Evolutionary conservation across 2,113 vertebrate species (phyloP), one percentile per base, ranked within the genome.

Genomic region (Siphamia tubifer): DNA sequence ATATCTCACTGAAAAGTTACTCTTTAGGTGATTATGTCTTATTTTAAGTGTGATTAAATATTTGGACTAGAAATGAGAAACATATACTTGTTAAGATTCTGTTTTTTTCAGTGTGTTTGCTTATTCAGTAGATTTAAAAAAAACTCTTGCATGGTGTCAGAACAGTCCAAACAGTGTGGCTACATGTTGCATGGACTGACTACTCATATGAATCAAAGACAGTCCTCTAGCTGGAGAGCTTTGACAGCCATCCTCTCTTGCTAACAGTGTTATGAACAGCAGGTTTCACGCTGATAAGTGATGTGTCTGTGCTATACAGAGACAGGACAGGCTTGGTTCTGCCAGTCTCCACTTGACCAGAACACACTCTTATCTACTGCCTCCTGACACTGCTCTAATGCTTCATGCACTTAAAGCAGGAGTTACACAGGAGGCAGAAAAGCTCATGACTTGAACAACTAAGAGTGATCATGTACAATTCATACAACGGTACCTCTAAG

Each of bases 291-390:
- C 55, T 63, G 75, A 83, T 68, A 61, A 73, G 38, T 9, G 13
- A 49, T n/a, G 65, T 12, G 23, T 19, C 3, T 5, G 34, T 51
- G 68, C 15, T 10, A 23, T 2, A 7, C 31, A 47, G 70, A 69
- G 53, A 71, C 43, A 30, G 61, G 31, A 35, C 42, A 17, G 24
- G 9, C 55, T 38, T 3, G 19, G 36, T 48, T 66, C 48, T 9
- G 53, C 64, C 63, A 65, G 57, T 38, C 64, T 36, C 69, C 57
- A 35, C 52, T 51, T 35, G 16, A 69, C 34, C 58, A 54, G 30
- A 48, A 48, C 23, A 35, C 1, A 13, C 20, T 19, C 52, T 74
- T 67, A 77, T 70, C 74, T 57, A 20, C 5, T 9, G 4, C 21
- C 16, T 12, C 6, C 53, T 8, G 17, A 51, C 49, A 34, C n/a